phyloP scores from a whole-genome alignment of 2,797 vertebrate genomes.

The Sebastiscus albofasciatus region DNA sequence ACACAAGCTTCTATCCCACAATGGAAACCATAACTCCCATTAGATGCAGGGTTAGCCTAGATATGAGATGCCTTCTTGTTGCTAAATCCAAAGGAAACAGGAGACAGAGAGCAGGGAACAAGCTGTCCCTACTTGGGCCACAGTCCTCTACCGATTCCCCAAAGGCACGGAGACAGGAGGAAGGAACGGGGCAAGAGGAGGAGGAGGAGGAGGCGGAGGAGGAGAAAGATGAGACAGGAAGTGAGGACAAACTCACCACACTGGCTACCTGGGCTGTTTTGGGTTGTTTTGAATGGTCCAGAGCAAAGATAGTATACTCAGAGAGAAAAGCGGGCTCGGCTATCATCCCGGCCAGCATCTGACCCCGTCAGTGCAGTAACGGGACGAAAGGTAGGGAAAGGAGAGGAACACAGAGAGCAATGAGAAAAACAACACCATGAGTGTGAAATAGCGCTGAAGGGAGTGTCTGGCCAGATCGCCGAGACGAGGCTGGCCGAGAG shows the following conservation, averaged over 20 bases:
- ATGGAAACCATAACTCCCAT: conserved; percentile 66
- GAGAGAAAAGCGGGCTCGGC: conserved; percentile 99
- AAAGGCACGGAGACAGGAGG: conserved; percentile 80
- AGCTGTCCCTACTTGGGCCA: conserved; percentile 80
- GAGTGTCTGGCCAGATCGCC: conserved; percentile 52
- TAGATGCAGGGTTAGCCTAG: conserved; percentile 87
- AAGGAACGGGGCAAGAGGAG: conserved; percentile 71
- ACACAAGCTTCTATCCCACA: conserved; percentile 75
- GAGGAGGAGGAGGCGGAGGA: conserved; percentile 65
- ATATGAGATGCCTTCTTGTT: conserved; percentile 85
- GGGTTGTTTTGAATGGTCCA: conserved; percentile 96
- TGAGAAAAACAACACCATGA: conserved; percentile 88
- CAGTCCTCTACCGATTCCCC: conserved; percentile 81
- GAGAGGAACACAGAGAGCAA: conserved; percentile 90
- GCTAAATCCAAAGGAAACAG: conserved; percentile 78
- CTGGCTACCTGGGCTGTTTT: conserved; percentile 92
- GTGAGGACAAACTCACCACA: conserved; percentile 96
- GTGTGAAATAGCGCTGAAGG: conserved; percentile 69
- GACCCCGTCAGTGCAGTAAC: conserved; percentile 89
- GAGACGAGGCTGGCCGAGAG: conserved; percentile 41
- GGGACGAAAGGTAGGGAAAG: conserved; percentile 80
- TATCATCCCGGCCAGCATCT: conserved; percentile 99
- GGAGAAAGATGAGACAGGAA: conserved; percentile 71
- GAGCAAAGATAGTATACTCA: conserved; percentile 99
- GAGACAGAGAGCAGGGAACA: conserved; percentile 79